A percentile compares a stretch with the other conserved stretches of the same genome.
These are phyloP conservation scores for Copidosoma floridanum DNA, from an alignment of 1,140 invertebrate species.

Conservation along the genomic window DNA sequence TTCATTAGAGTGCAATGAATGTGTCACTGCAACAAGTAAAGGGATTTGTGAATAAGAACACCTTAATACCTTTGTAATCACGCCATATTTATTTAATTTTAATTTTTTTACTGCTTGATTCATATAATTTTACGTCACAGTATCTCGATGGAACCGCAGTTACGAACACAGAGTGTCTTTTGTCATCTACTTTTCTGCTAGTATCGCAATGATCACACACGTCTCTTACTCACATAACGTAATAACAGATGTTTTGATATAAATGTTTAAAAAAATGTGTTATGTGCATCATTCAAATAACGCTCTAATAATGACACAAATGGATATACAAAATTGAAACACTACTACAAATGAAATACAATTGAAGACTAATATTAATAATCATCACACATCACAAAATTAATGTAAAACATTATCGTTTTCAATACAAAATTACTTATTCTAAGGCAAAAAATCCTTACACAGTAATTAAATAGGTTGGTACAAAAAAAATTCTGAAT, in stretches of 20 bases:
- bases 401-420: no score
- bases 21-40: no score
- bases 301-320: neutral
- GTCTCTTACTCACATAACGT: neutral
- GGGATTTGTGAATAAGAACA: no score
- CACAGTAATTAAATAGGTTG: no score
- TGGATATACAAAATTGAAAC: neutral
- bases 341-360: neutral
- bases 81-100: constrained; percentile 17
- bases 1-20: no score
- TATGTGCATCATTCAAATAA: no score
- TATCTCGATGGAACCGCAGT: constrained; percentile 9
- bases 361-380: neutral
- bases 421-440: no score
- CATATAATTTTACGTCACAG: constrained; percentile 4
- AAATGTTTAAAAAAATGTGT: constrained; percentile 3
- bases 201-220: neutral
- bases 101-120: no score
- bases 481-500: no score
- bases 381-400: no score
- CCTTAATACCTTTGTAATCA: constrained; percentile 4
- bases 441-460: no score
- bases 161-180: constrained; percentile 4
- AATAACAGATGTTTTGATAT: constrained; percentile 7
- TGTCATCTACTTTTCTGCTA: neutral